Base-by-base conservation (phyloP, 2,797 vertebrate species). In the Cyclopterus lumpus region DNA sequence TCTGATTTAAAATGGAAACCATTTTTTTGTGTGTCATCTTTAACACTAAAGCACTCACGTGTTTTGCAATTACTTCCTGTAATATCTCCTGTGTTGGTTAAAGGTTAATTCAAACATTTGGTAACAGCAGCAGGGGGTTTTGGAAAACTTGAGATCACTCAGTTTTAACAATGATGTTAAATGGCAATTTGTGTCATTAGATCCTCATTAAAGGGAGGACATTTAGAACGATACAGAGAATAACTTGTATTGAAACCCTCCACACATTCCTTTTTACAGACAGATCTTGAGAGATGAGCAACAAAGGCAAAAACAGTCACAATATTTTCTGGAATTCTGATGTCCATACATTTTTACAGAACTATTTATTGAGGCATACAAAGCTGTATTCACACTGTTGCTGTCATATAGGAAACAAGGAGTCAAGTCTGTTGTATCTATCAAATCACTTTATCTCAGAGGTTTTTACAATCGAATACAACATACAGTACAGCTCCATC, bases 81-180 rank as follows among this genome's bases (percentile, higher is more conserved):
- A 64, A 28, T 14, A 48, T n/a, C 49, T 26, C 6, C 10, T 14
- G 8, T 65, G 28, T 53, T 53, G 16, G 5, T 53, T 67, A 67
- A 40, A 62, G 15, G n/a, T 46, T 59, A 44, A 76, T 76, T 65
- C 53, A 72, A 71, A 57, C 16, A 49, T 67, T 67, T 51, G 61
- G 58, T 18, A 72, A 76, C 58, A 78, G 26, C 67, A 59, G 28
- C 40, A 10, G 20, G 24, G 18, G 18, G 4, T 42, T 77, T 73
- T 66, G 71, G 63, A 82, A 76, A 69, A 76, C 15, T 6, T 77
- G 64, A 80, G 57, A 54, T 69, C 38, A 71, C 66, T 30, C 68
- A 61, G 14, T 60, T 80, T 78, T 38, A 58, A 15, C 5, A 14
- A 4, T 12, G 71, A 61, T 42, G 11, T 71, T 83, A 73, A 81